phyloP scores from a whole-genome alignment of 2,888 invertebrate genomes.

The Leptinotarsa peninsularis region DNA sequence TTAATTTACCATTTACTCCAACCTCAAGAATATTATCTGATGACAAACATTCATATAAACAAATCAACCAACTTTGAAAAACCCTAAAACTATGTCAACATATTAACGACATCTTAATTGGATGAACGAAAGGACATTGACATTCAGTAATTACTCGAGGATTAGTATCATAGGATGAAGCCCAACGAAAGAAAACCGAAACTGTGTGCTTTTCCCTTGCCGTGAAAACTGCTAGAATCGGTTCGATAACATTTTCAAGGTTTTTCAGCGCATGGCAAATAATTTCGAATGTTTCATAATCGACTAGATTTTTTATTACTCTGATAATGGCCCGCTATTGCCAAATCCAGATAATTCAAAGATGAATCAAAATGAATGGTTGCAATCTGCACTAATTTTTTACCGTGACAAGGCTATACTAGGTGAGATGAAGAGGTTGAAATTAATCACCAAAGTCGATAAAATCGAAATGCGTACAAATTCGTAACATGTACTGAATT shows the following conservation, averaged over 20 bases:
- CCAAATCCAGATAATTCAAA: too few species aligned
- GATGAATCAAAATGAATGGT: background rate
- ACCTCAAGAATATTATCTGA: too few species aligned
- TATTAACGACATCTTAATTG: background rate
- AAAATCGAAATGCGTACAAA: too few species aligned
- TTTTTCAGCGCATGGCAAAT: background rate
- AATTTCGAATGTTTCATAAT: background rate
- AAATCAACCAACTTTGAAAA: background rate
- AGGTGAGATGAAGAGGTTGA: too few species aligned
- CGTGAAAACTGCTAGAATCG: background rate
- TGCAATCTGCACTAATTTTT: background rate
- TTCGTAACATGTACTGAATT: too few species aligned
- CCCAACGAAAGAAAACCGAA: constrained; percentile 1
- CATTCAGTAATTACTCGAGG: background rate
- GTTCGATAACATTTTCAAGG: background rate
- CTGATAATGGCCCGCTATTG: too few species aligned
- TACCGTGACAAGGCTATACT: too few species aligned
- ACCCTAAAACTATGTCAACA: background rate
- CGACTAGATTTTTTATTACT: background rate
- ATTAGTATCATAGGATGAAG: background rate
- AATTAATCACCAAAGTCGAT: too few species aligned
- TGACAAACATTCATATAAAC: too few species aligned
- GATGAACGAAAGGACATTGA: constrained; percentile 16
- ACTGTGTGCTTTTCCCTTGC: background rate
- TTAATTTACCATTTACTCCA: too few species aligned